These are phyloP conservation scores for Habroteleia sp. DNA, from an alignment of 2,888 invertebrate species.

Conservation along the genomic window DNA sequence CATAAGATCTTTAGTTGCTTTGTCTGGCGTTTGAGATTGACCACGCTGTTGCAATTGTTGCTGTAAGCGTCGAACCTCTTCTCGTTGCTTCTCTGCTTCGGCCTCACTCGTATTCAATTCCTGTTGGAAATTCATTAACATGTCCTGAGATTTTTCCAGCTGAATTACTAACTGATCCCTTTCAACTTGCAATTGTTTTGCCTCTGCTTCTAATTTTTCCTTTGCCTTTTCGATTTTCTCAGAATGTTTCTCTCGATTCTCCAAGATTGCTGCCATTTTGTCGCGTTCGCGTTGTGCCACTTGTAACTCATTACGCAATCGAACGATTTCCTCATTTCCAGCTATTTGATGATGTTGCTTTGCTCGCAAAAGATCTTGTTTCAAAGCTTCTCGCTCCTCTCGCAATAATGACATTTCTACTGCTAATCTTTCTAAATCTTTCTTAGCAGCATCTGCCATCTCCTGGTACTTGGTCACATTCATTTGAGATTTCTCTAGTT, in stretches of 20 bases:
- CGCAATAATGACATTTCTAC: conserved; percentile 91
- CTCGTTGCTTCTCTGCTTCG: conserved; percentile 90
- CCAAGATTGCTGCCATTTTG: conserved; percentile 89
- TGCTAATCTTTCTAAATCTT: conserved; percentile 92
- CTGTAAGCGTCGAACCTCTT: conserved; percentile 88
- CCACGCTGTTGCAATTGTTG: conserved; percentile 82
- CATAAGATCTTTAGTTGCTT: conserved; percentile 86
- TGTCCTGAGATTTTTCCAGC: conserved; percentile 95
- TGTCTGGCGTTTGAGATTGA: conserved; percentile 86
- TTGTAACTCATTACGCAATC: conserved; percentile 84
- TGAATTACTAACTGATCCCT: conserved; percentile 93
- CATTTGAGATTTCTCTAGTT: conserved; percentile 92
- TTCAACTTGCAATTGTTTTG: conserved; percentile 92
- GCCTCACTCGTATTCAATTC: conserved; percentile 92
- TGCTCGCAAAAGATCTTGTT: conserved; percentile 86
- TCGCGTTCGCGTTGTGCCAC: conserved; percentile 88
- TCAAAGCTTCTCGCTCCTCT: conserved; percentile 88
- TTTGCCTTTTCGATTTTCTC: conserved; percentile 93
- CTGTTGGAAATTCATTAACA: conserved; percentile 95
- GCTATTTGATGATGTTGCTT: conserved; percentile 85
- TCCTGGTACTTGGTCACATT: conserved; percentile 92
- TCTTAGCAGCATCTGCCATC: conserved; percentile 90
- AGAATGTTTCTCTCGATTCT: conserved; percentile 89
- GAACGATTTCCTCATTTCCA: conserved; percentile 87
- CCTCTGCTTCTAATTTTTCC: conserved; percentile 91